Evolutionary conservation across 2,888 invertebrate species (phyloP), one percentile per base, ranked within the genome.

Genomic region (Himalopsyche tibetana): DNA sequence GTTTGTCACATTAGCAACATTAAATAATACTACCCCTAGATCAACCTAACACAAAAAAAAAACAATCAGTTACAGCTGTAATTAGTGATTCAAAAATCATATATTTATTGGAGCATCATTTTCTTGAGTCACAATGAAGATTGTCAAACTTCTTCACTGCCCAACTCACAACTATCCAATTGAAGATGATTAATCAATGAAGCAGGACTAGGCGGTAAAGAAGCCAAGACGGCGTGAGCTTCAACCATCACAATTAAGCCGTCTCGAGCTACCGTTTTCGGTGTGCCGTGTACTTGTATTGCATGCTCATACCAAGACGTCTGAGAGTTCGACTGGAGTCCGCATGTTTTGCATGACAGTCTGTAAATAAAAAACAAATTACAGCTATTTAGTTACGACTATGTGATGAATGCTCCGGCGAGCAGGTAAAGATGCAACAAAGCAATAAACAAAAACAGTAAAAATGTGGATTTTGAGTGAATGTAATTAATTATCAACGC

Each of bases 221-320:
- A 86, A 0, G 93, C 93, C 1, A 95, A 91, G 0, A 95, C 95
- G 40, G 94, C 94, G 85, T 94, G 94, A 0, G 95, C 95, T 88
- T 95, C 95, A 69, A 94, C 94, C 91, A 95, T 93, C 17, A 95
- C 94, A 55, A 94, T 93, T 4, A 95, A 92, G 0, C 94, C 94
- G 89, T 94, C 94, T 74, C 94, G 92, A 0, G 95, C 95, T 87
- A 95, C 94, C 85, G 92, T 93, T 86, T 93, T 93, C 0, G 94
- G 92, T 0, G 95, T 92, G 45, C 94, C 94, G 90, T 95, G 95
- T 4, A 93, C 90, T 12, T 93, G 91, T 0, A 94, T 93, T 0
- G 94, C 94, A 90, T 95, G 95, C 0, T 92, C 91, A 89, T 94
- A 94, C 95, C 95, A 95, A 17, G 94, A 94, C 17, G 93, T 93